Conservation (phyloP, 2,888 invertebrate species). For the Epiperipatus broadwayi region DNA sequence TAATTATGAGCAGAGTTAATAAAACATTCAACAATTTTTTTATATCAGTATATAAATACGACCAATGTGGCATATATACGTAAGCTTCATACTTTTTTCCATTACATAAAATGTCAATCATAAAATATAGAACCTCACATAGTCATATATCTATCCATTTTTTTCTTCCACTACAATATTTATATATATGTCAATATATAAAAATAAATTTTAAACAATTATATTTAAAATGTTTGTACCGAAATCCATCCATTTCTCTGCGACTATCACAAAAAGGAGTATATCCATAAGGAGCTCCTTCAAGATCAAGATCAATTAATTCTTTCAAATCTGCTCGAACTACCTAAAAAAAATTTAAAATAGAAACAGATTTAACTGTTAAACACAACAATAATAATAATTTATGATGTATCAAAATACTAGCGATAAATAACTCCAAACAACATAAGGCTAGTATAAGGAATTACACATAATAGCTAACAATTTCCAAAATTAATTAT, state of each 20-base stretch:
- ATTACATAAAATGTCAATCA: too few species aligned
- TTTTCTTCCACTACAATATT: slow-evolving; percentile 10
- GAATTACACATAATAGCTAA: not conserved
- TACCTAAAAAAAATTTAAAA: slow-evolving; percentile 38
- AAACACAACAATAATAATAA: too few species aligned
- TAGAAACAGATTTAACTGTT: not conserved
- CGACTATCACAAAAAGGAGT: slow-evolving; percentile 97
- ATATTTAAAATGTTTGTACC: slow-evolving; percentile 19
- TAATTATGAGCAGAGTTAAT: too few species aligned
- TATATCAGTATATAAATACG: too few species aligned
- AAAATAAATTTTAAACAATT: not conserved
- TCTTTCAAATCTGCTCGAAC: slow-evolving; percentile 84
- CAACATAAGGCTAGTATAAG: not conserved
- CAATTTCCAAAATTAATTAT: not conserved
- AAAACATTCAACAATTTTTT: too few species aligned
- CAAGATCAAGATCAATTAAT: slow-evolving; percentile 69
- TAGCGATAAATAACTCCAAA: too few species aligned
- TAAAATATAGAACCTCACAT: too few species aligned
- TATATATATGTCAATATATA: not conserved
- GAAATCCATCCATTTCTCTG: slow-evolving; percentile 95
- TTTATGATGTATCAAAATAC: too few species aligned
- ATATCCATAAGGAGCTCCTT: slow-evolving; percentile 90
- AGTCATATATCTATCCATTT: not conserved
- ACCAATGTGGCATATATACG: too few species aligned
- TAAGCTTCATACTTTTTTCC: too few species aligned